Conservation (phyloP, 2,888 invertebrate species). For the Temnothorax ravouxi region DNA sequence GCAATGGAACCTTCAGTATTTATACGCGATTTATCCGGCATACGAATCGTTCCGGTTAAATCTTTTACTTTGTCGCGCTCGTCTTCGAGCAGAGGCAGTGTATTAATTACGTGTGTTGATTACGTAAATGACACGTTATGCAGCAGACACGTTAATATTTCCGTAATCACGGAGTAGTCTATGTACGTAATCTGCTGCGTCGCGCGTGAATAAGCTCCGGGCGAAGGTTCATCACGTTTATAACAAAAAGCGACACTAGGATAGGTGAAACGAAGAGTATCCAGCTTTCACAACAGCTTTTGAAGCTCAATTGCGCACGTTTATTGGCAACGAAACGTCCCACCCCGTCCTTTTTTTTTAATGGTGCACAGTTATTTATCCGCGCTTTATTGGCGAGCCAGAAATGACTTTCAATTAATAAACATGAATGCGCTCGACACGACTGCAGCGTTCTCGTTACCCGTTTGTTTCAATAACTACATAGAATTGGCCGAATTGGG, state of each 20-base stretch:
- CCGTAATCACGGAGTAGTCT: neutral
- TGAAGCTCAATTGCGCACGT: conserved; percentile 51
- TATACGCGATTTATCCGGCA: conserved; percentile 10
- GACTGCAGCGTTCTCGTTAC: conserved; percentile 10
- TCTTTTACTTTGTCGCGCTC: neutral
- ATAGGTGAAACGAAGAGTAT: conserved; percentile 47
- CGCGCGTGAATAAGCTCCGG: conserved; percentile 10
- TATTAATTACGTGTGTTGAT: conserved; percentile 22
- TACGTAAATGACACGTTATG: neutral
- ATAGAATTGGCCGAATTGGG: neutral
- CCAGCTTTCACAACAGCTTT: conserved; percentile 53
- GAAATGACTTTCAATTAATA: conserved; percentile 53
- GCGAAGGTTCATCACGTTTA: conserved; percentile 14
- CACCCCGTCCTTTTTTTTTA: neutral
- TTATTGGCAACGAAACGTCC: conserved; percentile 47
- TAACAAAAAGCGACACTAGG: conserved; percentile 30
- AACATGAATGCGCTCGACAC: conserved; percentile 36
- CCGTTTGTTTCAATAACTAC: conserved; percentile 47
- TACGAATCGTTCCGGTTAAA: neutral
- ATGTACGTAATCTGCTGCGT: neutral
- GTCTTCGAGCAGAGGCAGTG: neutral
- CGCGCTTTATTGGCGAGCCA: conserved; percentile 41
- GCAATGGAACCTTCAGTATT: conserved; percentile 27
- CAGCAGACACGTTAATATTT: conserved; percentile 16
- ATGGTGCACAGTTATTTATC: conserved; percentile 42